Percentiles rank a stretch among this genome's conserved stretches.
phyloP scores from a whole-genome alignment of 2,888 invertebrate genomes.

The Cephus nigrinus region DNA sequence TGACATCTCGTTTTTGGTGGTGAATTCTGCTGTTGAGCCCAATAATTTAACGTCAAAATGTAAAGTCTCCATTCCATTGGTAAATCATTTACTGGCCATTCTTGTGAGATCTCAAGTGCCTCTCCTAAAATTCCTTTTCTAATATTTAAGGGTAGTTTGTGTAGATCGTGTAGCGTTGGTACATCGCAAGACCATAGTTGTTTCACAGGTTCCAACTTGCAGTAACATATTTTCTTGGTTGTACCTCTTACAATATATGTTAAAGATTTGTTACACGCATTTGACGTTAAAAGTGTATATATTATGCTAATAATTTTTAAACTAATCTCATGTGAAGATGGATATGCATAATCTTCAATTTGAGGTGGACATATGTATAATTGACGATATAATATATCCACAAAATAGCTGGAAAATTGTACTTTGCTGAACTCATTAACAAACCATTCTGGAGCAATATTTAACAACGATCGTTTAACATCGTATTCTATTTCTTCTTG shows the following conservation, averaged over 20 bases:
- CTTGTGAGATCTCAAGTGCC: conserved; percentile 67
- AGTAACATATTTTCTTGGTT: conserved; percentile 35
- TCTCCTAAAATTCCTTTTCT: conserved; percentile 65
- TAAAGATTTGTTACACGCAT: conserved; percentile 42
- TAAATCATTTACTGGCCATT: conserved; percentile 64
- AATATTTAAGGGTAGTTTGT: conserved; percentile 39
- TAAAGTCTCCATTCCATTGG: conserved; percentile 73
- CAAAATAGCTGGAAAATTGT: conserved; percentile 74
- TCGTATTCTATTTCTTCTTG: conserved; percentile 28
- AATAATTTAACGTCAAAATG: conserved; percentile 72
- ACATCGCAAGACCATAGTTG: conserved; percentile 36
- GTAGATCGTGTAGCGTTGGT: conserved; percentile 60
- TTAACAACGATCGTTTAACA: conserved; percentile 13
- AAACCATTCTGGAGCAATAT: conserved; percentile 70
- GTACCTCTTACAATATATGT: conserved; percentile 53
- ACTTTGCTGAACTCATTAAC: conserved; percentile 72
- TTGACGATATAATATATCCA: conserved; percentile 76
- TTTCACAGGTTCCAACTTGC: conserved; percentile 28
- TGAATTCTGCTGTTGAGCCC: conserved; percentile 66
- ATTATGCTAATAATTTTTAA: conserved; percentile 74
- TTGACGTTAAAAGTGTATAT: conserved; percentile 65
- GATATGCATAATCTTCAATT: conserved; percentile 75
- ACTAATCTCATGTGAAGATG: conserved; percentile 72
- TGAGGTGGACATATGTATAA: conserved; percentile 77
- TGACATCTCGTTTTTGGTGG: conserved; percentile 65